Base-by-base conservation (phyloP, 2,113 vertebrate genomes). In the Cottus gobio region DNA sequence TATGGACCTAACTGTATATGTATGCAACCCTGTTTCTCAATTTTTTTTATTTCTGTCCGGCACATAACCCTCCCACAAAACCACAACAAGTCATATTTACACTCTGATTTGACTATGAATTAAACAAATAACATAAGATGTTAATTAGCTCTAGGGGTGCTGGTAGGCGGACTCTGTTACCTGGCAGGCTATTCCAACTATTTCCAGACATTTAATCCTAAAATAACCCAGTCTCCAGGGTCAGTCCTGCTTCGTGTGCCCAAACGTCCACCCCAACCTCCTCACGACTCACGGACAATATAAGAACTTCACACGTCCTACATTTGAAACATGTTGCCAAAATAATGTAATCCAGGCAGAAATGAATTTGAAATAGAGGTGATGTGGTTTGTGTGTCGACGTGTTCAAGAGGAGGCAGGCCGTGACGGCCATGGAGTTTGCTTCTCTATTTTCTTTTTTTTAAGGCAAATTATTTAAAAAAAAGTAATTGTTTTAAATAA, bases 141-240 rank as follows among this genome's bases (percentile, higher is more conserved):
- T 63, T 73, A 50, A 48, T 9, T 73, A 36, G 57, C 30, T 46
- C n/a, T 61, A 34, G 36, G 44, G 39, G 30, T 52, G 46, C 46
- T 69, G 20, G 66, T 52, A 68, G 65, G 54, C 15, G 26, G 24
- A 26, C 31, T 71, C 4, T 42, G 12, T 56, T 76, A 44, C 26
- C 24, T 65, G 16, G 20, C 22, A 15, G n/a, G 6, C 42, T 57
- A 30, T 69, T 36, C 28, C 30, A 31, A 61, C 42, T 61, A 50
- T 61, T 61, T 30, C 26, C 11, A 77, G 42, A 69, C 56, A 61
- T 56, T 31, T 44, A 79, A 22, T 62, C 22, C 39, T 16, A 63
- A 63, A 34, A 62, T 48, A 79, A 63, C 28, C 20, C 3, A 13
- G 26, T 79, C 37, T 57, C 44, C 24, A 42, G n/a, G 28, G 39